Evolutionary conservation across 1,140 invertebrate genomes (phyloP).

Genomic region (Lucilia cuprina): DNA sequence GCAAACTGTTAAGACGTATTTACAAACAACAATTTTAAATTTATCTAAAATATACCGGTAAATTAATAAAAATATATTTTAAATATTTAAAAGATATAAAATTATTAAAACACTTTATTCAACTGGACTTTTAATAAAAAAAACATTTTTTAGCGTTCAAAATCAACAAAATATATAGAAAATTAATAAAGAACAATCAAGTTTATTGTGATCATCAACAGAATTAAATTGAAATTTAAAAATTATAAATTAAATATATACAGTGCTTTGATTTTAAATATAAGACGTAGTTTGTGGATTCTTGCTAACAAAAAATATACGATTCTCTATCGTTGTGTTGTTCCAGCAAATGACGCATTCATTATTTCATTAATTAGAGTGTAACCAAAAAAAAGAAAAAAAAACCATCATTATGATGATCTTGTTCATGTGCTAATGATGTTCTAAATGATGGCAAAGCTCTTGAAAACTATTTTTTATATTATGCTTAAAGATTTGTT

Average conservation of each 20-base stretch:
- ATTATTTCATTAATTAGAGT: background rate
- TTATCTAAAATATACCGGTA: background rate
- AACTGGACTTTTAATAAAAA: background rate
- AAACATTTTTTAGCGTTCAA: background rate
- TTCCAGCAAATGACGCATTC: background rate
- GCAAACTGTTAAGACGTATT: conserved; percentile 30
- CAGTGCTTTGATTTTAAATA: background rate
- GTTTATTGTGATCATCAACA: background rate
- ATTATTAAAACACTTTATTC: background rate
- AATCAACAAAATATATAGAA: conserved; percentile 4
- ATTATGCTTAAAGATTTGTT: background rate
- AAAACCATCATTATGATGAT: background rate
- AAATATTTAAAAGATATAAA: background rate
- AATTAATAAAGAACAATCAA: background rate
- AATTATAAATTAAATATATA: background rate
- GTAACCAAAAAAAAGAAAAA: background rate
- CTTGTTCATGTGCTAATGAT: background rate
- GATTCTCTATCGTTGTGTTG: background rate
- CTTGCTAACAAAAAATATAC: background rate
- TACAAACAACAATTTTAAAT: background rate
- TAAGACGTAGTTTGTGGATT: conserved; percentile 1
- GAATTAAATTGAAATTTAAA: background rate
- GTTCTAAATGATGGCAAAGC: background rate
- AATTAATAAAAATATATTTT: background rate
- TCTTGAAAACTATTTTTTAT: background rate